phyloP scores from a whole-genome alignment of 2,888 invertebrate species.

The Eremobia ochroleuca region DNA sequence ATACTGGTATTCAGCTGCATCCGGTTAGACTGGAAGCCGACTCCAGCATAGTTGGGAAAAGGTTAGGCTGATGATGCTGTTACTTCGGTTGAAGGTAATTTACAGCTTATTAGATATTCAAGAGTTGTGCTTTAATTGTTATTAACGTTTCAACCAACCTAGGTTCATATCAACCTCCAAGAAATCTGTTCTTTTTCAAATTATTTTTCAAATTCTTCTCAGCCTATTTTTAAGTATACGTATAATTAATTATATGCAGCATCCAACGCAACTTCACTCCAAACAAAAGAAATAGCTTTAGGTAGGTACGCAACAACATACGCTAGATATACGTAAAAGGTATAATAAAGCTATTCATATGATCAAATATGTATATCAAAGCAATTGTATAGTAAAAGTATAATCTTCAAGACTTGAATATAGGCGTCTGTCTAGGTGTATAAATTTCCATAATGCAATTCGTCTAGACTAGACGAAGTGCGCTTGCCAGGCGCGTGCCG shows the following conservation, averaged over 20 bases:
- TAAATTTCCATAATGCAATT: constrained; percentile 90
- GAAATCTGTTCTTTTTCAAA: not conserved
- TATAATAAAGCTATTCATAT: constrained; percentile 34
- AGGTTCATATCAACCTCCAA: not conserved
- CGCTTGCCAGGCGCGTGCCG: constrained; percentile 77
- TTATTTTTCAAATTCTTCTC: not conserved
- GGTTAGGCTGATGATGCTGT: too few relatives aligned
- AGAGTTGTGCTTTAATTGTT: not conserved
- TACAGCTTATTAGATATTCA: not conserved
- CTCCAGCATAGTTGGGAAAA: too few relatives aligned
- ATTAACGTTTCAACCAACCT: not conserved
- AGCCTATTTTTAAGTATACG: not conserved
- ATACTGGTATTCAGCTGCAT: too few relatives aligned
- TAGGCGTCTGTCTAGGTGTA: constrained; percentile 81
- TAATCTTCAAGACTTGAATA: constrained; percentile 73
- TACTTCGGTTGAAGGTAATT: not conserved
- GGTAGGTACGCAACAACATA: not conserved
- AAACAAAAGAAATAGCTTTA: not conserved
- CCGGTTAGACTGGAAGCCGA: too few relatives aligned
- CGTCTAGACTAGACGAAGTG: constrained; percentile 88
- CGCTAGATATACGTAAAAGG: not conserved
- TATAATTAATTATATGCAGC: not conserved
- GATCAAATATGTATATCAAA: constrained; percentile 52
- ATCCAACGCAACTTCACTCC: not conserved
- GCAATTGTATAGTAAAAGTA: constrained; percentile 52